Evolutionary conservation across 1,140 invertebrate genomes (phyloP).

Genomic region (Acromyrmex echinatior): DNA sequence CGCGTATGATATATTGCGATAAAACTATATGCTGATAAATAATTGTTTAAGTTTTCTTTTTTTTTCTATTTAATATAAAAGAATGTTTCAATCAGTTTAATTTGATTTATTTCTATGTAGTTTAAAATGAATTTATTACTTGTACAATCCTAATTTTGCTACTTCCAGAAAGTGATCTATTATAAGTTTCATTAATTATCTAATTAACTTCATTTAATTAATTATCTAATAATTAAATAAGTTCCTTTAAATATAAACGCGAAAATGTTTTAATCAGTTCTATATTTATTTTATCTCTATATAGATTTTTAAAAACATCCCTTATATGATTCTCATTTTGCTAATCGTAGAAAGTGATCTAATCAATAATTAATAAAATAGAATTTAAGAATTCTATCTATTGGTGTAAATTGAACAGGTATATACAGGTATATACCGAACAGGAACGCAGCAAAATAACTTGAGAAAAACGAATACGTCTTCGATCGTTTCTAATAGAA

Average conservation of each 20-base stretch:
- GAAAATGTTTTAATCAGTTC: no score
- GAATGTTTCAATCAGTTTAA: background rate
- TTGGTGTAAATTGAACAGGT: background rate
- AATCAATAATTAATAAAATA: slow-evolving; percentile 7
- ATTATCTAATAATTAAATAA: no score
- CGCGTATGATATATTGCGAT: background rate
- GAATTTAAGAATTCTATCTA: background rate
- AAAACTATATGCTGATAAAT: background rate
- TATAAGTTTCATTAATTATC: background rate
- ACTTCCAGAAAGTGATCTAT: background rate
- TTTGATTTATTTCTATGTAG: background rate
- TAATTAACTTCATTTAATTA: no score
- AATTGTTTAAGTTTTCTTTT: background rate
- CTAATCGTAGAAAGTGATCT: background rate
- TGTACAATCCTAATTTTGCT: background rate
- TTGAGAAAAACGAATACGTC: background rate
- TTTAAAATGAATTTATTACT: background rate
- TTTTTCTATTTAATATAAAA: background rate
- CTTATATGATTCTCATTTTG: background rate
- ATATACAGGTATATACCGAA: background rate
- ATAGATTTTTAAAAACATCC: no score
- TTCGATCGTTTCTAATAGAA: slow-evolving; percentile 30
- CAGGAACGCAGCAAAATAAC: background rate
- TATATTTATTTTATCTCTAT: no score
- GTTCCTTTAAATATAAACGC: no score